These are phyloP conservation scores for Siniperca undulata DNA, from an alignment of 2,797 vertebrate species.

Conservation along the genomic window DNA sequence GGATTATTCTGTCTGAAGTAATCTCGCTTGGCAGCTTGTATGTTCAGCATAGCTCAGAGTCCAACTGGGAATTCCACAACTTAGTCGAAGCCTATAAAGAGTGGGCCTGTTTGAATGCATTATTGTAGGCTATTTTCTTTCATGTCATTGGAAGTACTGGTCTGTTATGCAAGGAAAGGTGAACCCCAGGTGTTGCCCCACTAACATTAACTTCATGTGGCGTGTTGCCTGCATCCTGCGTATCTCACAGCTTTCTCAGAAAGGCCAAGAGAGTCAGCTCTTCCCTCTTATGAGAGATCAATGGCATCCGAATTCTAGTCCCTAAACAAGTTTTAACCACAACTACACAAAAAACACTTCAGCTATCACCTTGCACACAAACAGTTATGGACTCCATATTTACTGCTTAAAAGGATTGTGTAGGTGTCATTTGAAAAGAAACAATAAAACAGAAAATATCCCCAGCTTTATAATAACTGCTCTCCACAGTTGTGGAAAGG, in stretches of 20 bases:
- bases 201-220: constrained; percentile 47
- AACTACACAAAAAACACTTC: constrained; percentile 1
- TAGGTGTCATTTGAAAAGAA: background rate
- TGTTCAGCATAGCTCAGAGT: constrained; percentile 19
- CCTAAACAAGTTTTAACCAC: background rate
- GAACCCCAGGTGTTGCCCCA: constrained; percentile 30
- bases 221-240: constrained; percentile 38
- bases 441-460: background rate
- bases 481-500: constrained; percentile 3
- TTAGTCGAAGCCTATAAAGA: background rate
- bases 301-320: background rate
- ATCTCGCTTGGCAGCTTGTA: constrained; percentile 18
- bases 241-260: constrained; percentile 24
- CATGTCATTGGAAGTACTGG: background rate
- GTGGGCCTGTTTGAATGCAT: constrained; percentile 7
- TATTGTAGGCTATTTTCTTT: constrained; percentile 7
- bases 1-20: constrained; percentile 40
- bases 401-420: background rate
- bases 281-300: background rate
- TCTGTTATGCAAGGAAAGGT: constrained; percentile 31
- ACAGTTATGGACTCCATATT: background rate
- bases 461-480: background rate
- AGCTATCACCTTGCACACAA: background rate
- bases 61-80: constrained; percentile 20
- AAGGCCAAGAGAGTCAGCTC: constrained; percentile 28